These are phyloP conservation scores for Gymnocephalus cernua DNA, from an alignment of 2,113 vertebrate genomes.

Conservation along the genomic window DNA sequence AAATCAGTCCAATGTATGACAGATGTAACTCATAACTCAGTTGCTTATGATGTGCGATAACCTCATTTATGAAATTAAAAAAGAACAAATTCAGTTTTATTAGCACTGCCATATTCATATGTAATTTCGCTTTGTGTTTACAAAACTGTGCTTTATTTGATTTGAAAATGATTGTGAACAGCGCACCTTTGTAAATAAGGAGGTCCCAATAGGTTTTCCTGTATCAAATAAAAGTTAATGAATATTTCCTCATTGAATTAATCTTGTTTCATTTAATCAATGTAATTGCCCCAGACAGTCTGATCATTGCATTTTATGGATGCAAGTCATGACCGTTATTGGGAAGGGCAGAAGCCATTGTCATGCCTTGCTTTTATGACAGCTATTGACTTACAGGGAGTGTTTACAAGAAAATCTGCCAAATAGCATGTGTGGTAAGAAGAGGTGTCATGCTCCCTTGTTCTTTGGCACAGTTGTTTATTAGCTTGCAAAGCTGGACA, in stretches of 20 bases:
- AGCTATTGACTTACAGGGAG: not conserved
- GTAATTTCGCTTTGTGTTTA: not conserved
- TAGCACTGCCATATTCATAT: not conserved
- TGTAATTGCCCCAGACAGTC: not conserved
- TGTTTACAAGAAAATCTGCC: constrained; percentile 24
- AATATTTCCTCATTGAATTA: constrained; percentile 38
- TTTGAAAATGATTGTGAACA: not conserved
- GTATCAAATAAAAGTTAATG: constrained; percentile 31
- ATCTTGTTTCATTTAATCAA: constrained; percentile 38
- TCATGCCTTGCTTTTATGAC: not conserved
- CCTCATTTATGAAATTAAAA: not conserved
- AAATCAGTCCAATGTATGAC: not conserved
- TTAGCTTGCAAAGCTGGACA: constrained; percentile 27
- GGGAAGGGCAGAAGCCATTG: constrained; percentile 2
- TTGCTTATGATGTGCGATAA: constrained; percentile 5
- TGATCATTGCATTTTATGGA: not conserved
- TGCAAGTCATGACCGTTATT: constrained; percentile 9
- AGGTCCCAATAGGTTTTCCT: constrained; percentile 1
- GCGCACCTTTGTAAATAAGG: not conserved
- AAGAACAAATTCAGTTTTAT: not conserved
- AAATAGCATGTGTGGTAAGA: not conserved
- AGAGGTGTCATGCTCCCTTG: not conserved
- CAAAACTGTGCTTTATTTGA: not conserved
- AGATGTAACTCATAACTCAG: not conserved
- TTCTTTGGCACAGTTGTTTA: constrained; percentile 12